phyloP scores from a whole-genome alignment of 2,797 vertebrate species.

The Myotis daubentonii region DNA sequence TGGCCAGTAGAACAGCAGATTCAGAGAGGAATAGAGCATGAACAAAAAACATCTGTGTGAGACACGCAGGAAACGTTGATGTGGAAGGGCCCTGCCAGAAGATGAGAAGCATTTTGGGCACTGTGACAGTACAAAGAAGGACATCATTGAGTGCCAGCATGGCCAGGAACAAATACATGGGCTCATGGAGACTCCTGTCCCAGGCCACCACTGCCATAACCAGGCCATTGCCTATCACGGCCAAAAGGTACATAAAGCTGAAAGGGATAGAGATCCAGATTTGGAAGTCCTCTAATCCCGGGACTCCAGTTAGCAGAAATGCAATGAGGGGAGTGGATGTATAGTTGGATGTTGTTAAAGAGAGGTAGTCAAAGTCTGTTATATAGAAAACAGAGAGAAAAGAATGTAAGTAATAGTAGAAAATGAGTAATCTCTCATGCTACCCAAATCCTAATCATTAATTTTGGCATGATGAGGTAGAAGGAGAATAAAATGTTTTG shows the following conservation, averaged over 20 bases:
- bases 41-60: conserved; percentile 87
- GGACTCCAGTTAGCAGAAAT: conserved; percentile 68
- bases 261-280: conserved; percentile 76
- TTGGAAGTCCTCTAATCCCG: conserved; percentile 66
- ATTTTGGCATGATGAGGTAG: background rate
- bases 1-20: conserved; percentile 74
- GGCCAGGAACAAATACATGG: conserved; percentile 77
- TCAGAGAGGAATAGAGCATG: conserved; percentile 78
- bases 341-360: background rate
- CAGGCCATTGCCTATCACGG: conserved; percentile 72
- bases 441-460: background rate
- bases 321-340: background rate
- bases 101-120: conserved; percentile 82
- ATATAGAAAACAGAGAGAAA: conserved; percentile 50
- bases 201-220: conserved; percentile 60
- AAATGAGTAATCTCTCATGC: background rate
- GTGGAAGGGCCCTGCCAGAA: conserved; percentile 65
- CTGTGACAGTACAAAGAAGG: conserved; percentile 49
- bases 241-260: conserved; percentile 74
- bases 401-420: background rate
- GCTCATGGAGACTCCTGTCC: conserved; percentile 68
- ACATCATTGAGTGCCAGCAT: conserved; percentile 73
- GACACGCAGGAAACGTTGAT: conserved; percentile 73
- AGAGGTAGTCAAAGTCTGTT: conserved; percentile 56
- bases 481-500: background rate